phyloP scores from a whole-genome alignment of 2,113 vertebrate genomes.

The Crypturellus undulatus region DNA sequence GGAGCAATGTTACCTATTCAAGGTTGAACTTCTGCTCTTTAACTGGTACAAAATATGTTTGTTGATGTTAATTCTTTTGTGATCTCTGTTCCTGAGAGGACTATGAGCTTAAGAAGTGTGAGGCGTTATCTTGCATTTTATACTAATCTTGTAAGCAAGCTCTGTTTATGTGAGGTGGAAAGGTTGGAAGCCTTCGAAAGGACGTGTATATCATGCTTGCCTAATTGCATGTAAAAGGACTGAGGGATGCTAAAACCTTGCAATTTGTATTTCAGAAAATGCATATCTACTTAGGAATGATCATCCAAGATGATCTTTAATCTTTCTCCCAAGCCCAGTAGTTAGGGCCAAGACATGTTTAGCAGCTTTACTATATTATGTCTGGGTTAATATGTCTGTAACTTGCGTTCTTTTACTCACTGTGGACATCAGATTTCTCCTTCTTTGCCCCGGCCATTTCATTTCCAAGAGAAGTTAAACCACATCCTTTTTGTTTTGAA shows the following conservation, averaged over 20 bases:
- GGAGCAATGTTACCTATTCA: neutral
- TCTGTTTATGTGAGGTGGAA: neutral
- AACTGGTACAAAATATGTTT: neutral
- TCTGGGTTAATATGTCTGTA: neutral
- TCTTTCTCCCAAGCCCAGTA: neutral
- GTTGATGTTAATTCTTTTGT: neutral
- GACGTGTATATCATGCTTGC: too few relatives aligned
- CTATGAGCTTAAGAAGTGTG: neutral
- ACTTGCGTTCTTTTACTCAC: neutral
- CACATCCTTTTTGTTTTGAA: neutral
- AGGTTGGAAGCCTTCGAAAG: neutral
- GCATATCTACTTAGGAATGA: neutral
- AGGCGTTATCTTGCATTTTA: neutral
- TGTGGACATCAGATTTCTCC: neutral
- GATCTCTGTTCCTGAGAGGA: neutral
- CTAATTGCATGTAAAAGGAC: neutral
- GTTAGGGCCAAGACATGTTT: neutral
- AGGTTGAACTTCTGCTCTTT: neutral
- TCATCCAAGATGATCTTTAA: neutral
- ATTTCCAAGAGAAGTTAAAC: neutral
- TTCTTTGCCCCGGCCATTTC: neutral
- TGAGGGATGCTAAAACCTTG: neutral
- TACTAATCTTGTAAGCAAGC: neutral
- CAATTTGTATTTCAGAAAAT: neutral
- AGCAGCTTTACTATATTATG: fast-evolving